Evolutionary conservation across 2,888 invertebrate species (phyloP), one percentile per base, ranked within the genome.

Genomic region (Hydroisotoma schaefferi): DNA sequence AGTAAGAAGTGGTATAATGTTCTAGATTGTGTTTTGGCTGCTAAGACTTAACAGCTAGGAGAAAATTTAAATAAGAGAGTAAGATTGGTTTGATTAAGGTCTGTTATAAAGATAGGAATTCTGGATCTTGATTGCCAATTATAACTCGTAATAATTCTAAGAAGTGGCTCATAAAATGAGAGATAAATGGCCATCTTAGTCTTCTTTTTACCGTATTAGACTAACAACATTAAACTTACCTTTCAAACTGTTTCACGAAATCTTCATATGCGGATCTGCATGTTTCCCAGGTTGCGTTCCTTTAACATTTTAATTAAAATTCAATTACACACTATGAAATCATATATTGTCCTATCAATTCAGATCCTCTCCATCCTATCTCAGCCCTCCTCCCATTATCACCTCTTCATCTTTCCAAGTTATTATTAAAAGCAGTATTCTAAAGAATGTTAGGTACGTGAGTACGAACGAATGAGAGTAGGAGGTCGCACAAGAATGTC

Each of bases 251-350:
- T 82, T 92, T 93, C 74, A 92, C 91, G 79, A 93, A 91, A 80
- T 93, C 92, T 81, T 92, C 93, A 80, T 93, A 93, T 74, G 91
- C 91, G 71, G 91, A 91, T 80, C 91, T 85, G 82, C 92, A 92
- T 81, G 92, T 92, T 82, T 93, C 92, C 92, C 92, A 92, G 77
- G 92, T 90, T 75, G 89, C 89, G 77, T 89, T 73, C 71, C 73
- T 73, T 59, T 37, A 72, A 71, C 67, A 70, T 68, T 70, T 65
- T 69, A 72, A 72, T 72, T 72, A 72, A 71, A 71, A 71, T 71
- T 71, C 70, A 72, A 72, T 72, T 72, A 72, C 49, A n/a, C n/a
- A 59, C 37, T 33, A 22, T 53, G 18, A 53, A 53, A 38, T 33
- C 43, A 23, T 48, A 48, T 28, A 28, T 48, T 48, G 48, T 48